Base-by-base conservation (phyloP, 2,797 vertebrate species). In the Coilia nasus region DNA sequence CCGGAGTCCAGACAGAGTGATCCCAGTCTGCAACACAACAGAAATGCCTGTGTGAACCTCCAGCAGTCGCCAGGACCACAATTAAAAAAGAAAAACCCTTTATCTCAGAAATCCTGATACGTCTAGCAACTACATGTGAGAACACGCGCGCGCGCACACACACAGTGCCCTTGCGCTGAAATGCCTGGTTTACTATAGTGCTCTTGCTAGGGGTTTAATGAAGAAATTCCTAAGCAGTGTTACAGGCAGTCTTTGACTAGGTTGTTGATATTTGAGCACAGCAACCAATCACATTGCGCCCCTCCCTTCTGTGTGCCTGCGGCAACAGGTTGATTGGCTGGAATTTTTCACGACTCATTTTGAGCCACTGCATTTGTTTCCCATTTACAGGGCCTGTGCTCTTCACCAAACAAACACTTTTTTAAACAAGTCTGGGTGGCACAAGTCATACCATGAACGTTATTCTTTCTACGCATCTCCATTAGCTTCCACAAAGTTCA, bases 1-100 rank as follows among this genome's bases (percentile, higher is more conserved):
- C 35, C 86, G 59, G 41, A 78, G 2, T 81, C 80, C 46, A 87
- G 44, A 64, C 88, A 88, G 83, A 85, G n/a, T 3, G 83, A 87
- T 47, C 86, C 41, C 7, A 83, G 59, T 54, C 88, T 89, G 47
- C 35, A 86, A 86, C 31, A 81, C 12, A 57, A 85, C 19, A 84
- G 5, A 44, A 41, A 7, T 41, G 28, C 5, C 31, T 1, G 17
- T 41, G 19, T 44, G 71, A 44, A 78, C 35, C 19, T 10, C 35
- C 15, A 78, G 9, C 19, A 44, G 35, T 41, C 9, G 9, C 35
- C 28, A 35, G 0, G 0, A 28, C 2, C 10, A 15, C 62, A 47
- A 46, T 56, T 7, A 15, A 23, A 80, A 41, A 41, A 50, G 5
- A 41, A 71, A 28, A 67, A 28, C 47, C 31, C 47, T 41, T 59